Evolutionary conservation across 2,888 invertebrate genomes (phyloP), one percentile per base, ranked within the genome.

Genomic region (Callimorpha dominula): DNA sequence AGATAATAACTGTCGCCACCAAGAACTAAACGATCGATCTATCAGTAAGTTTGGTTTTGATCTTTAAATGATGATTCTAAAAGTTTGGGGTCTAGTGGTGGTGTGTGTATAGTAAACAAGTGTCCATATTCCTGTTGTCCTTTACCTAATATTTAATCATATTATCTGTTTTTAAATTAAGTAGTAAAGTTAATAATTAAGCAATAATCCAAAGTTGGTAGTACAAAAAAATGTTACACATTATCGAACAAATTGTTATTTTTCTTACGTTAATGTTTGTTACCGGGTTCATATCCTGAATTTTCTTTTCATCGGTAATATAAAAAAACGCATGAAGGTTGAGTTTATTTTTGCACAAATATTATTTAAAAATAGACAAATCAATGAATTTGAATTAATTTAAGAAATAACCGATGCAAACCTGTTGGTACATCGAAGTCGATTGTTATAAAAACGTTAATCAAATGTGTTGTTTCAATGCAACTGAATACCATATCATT

Each of bases 401-500:
- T 46, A 46, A 46, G 43, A 46, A 46, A 60, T 14, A 31, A 31
- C 31, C 20, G 20, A 60, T 20, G 4, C 6, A 20, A 12, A n/a
- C 4, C 20, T 60, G 14, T 60, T 14, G 31, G 14, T 20, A 31
- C 20, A 60, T 14, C 60, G 2, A 20, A 7, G 49, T 71, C 20
- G 52, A 76, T 71, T 73, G 78, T 78, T 79, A 73, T 62, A 31
- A 70, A 70, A 66, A 76, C 40, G 43, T 66, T 69, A 76, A 77
- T 73, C 20, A 57, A 83, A 81, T 84, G 80, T 57, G 57, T 84
- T 84, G 76, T 76, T 71, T 81, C 70, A 78, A 82, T 81, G 77
- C 82, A 84, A 85, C 85, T 85, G 86, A 81, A 68, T 81, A 90
- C 85, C 92, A 93, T 92, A 92, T 92, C 92, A 92, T 87, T 87